Evolutionary conservation across 2,888 invertebrate genomes (phyloP), one percentile per base, ranked within the genome.

Genomic region (Achlya flavicornis): DNA sequence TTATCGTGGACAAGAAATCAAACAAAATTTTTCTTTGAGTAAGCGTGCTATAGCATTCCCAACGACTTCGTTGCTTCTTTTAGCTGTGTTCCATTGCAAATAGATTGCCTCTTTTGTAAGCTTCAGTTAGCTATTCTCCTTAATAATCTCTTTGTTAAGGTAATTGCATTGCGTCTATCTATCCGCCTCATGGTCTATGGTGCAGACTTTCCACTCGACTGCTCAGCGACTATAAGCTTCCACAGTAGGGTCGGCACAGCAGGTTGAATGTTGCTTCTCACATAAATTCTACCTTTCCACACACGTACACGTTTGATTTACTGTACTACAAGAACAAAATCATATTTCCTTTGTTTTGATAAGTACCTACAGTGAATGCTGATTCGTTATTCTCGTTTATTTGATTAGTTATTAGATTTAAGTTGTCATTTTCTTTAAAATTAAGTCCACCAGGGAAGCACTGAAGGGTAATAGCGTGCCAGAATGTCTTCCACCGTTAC

Each of bases 231-330:
- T 79, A 67, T 74, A 73, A 73, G 71, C 70, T 74, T 68, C 61
- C 41, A 58, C 19, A 4, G 4, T 64, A 75, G 77, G 75, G 76
- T 57, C 75, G 75, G 63, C 66, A 26, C 41, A 59, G 64, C 75
- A 63, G 66, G 67, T 58, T 14, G 64, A 66, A 66, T 62, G 33
- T 60, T 74, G 79, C 71, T 80, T 80, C 79, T 69, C 75, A 77
- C 79, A 78, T 81, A 80, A 80, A 81, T 80, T 73, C 72, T 61
- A 67, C 61, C 63, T 66, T 68, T 70, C 62, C 60, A 63, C 72
- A 70, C 69, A 70, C 66, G 64, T 68, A 76, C 76, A 75, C 75
- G 72, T 76, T 74, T 82, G 83, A 83, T 81, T 81, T 83, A 83
- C 66, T 76, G 73, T 70, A 67, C 74, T 69, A 59, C 65, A 71